A percentile compares a stretch with the other conserved stretches of the same genome.
phyloP scores from a whole-genome alignment of 2,888 invertebrate species.

The Cephus spinipes region DNA sequence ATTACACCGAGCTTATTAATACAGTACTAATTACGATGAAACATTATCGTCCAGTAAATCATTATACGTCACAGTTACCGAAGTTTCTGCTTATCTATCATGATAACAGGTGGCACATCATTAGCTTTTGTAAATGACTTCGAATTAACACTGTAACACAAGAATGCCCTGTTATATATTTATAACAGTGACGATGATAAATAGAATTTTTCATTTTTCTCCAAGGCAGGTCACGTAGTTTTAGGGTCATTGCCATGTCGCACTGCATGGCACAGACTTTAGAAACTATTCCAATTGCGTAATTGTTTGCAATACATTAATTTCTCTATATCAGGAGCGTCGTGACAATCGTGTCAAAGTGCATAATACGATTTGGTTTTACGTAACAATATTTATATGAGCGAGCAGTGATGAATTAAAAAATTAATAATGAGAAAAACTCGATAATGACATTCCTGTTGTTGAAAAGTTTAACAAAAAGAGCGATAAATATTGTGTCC shows the following conservation, averaged over 20 bases:
- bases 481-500: background rate
- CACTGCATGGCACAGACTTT: background rate
- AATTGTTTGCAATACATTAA: background rate
- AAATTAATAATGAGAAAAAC: background rate
- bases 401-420: background rate
- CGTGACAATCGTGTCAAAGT: background rate
- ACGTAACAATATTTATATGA: background rate
- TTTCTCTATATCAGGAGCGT: background rate
- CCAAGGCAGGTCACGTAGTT: background rate
- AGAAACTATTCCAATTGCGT: background rate
- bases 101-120: background rate
- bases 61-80: background rate
- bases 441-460: background rate
- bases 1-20: background rate
- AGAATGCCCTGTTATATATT: background rate
- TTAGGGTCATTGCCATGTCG: background rate
- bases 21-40: background rate
- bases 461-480: background rate
- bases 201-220: background rate
- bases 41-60: background rate
- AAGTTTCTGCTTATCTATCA: background rate
- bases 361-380: background rate
- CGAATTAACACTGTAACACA: background rate
- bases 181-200: background rate
- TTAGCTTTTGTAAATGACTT: background rate